These are phyloP conservation scores for Deilephila porcellus DNA, from an alignment of 2,888 invertebrate species.

Conservation along the genomic window DNA sequence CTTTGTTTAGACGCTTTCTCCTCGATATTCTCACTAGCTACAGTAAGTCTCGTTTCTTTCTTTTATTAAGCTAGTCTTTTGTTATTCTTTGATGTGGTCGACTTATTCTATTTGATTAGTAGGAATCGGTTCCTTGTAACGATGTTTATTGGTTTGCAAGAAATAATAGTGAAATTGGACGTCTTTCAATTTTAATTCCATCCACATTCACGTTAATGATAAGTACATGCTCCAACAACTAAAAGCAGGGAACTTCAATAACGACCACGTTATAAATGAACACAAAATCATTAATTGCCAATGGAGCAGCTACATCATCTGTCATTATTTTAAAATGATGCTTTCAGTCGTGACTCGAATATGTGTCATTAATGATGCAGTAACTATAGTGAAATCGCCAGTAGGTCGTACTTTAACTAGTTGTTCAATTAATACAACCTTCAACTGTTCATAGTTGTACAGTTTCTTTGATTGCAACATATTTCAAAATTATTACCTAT, in stretches of 20 bases:
- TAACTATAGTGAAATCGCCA: conserved; percentile 12
- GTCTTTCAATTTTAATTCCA: neutral
- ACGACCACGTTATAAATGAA: neutral
- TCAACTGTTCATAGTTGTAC: neutral
- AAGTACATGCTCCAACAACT: neutral
- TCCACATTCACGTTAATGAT: neutral
- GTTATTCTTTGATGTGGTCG: neutral
- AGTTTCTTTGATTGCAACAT: conserved; percentile 8
- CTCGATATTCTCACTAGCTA: neutral
- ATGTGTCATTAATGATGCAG: conserved; percentile 28
- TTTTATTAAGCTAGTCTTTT: neutral
- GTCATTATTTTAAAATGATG: conserved; percentile 19
- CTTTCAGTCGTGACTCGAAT: conserved; percentile 22
- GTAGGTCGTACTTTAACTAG: neutral
- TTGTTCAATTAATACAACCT: neutral
- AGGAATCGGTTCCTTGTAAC: neutral
- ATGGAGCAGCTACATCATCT: conserved; percentile 16
- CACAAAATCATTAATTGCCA: conserved; percentile 20
- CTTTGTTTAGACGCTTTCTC: conserved; percentile 18
- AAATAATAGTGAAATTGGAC: neutral
- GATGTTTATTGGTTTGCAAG: neutral
- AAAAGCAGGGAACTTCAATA: neutral
- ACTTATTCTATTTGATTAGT: conserved; percentile 6
- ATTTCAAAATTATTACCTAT: neutral
- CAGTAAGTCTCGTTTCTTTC: neutral